These are phyloP conservation scores for Brachionus plicatilis DNA, from an alignment of 1,140 invertebrate species.

Conservation along the genomic window DNA sequence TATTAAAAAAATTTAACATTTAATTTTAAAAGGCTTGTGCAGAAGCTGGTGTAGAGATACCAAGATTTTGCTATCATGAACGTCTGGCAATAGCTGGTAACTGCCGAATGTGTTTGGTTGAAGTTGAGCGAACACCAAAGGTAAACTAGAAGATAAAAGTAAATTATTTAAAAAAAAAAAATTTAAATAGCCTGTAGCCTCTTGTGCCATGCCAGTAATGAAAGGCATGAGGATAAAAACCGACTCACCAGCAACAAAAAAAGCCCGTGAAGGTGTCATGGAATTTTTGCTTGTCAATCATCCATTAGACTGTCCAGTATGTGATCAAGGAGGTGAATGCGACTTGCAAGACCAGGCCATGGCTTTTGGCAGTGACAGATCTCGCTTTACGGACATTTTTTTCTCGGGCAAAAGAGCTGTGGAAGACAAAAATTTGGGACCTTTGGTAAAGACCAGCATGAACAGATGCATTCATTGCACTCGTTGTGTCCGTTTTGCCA, in stretches of 20 bases:
- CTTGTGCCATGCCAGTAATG: slow-evolving; percentile 99
- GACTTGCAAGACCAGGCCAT: slow-evolving; percentile 94
- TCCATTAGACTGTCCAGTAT: slow-evolving; percentile 97
- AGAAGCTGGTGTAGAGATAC: slow-evolving; percentile 90
- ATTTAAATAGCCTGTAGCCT: slow-evolving; percentile 77
- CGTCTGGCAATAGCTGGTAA: slow-evolving; percentile 94
- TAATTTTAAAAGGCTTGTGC: slow-evolving; percentile 73
- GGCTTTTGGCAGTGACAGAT: slow-evolving; percentile 95
- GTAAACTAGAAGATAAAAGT: slow-evolving; percentile 52
- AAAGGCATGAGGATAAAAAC: slow-evolving; percentile 95
- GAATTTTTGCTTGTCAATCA: slow-evolving; percentile 97
- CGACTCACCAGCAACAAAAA: slow-evolving; percentile 86
- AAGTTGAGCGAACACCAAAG: slow-evolving; percentile 89
- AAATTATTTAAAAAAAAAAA: slow-evolving; percentile 57
- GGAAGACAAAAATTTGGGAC: slow-evolving; percentile 97
- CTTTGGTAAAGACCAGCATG: slow-evolving; percentile 98
- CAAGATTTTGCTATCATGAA: slow-evolving; percentile 98
- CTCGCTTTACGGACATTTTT: slow-evolving; percentile 85
- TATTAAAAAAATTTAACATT: slow-evolving; percentile 43
- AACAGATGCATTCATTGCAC: slow-evolving; percentile 99
- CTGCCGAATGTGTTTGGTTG: slow-evolving; percentile 93
- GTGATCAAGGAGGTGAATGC: slow-evolving; percentile 98
- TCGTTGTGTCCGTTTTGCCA: slow-evolving; percentile 75
- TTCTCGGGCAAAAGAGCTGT: slow-evolving; percentile 92
- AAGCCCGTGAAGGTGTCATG: slow-evolving; percentile 90